phyloP scores from a whole-genome alignment of 1,140 invertebrate genomes.

The Scaptodrosophila lebanonensis region DNA sequence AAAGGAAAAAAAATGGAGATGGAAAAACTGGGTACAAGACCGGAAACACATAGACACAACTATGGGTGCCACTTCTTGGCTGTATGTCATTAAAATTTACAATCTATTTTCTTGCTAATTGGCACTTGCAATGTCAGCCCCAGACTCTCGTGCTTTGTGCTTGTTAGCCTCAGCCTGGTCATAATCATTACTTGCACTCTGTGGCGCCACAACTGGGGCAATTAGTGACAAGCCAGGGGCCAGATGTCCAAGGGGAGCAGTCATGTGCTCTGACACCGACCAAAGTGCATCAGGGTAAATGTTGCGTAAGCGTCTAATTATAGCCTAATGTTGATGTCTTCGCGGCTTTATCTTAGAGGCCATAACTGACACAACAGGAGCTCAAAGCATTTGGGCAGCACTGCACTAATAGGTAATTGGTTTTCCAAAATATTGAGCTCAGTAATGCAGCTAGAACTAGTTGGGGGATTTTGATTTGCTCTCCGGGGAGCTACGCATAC shows the following conservation, averaged over 20 bases:
- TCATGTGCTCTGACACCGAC: not conserved
- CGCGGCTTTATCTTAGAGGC: too few relatives aligned
- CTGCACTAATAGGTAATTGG: too few relatives aligned
- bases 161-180: conserved; percentile 21
- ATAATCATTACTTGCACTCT: conserved; percentile 64
- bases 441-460: too few relatives aligned
- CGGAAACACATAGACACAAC: conserved; percentile 24
- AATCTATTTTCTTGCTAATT: conserved; percentile 75
- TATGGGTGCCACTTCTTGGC: conserved; percentile 15
- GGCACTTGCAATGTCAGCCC: conserved; percentile 54
- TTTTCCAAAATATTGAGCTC: too few relatives aligned
- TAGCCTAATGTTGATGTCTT: conserved; percentile 31
- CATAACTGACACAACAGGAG: too few relatives aligned
- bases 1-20: conserved; percentile 1
- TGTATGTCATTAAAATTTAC: conserved; percentile 71
- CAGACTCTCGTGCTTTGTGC: conserved; percentile 18
- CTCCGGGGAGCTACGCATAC: too few relatives aligned
- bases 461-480: too few relatives aligned
- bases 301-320: conserved; percentile 48
- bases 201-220: conserved; percentile 21
- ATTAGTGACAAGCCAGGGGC: conserved; percentile 50
- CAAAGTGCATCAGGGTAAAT: conserved; percentile 9
- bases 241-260: conserved; percentile 10
- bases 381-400: too few relatives aligned
- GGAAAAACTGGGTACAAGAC: conserved; percentile 6